Evolutionary conservation across 2,888 invertebrate genomes (phyloP), one percentile per base, ranked within the genome.

Genomic region (Gymnosoma rotundatum): DNA sequence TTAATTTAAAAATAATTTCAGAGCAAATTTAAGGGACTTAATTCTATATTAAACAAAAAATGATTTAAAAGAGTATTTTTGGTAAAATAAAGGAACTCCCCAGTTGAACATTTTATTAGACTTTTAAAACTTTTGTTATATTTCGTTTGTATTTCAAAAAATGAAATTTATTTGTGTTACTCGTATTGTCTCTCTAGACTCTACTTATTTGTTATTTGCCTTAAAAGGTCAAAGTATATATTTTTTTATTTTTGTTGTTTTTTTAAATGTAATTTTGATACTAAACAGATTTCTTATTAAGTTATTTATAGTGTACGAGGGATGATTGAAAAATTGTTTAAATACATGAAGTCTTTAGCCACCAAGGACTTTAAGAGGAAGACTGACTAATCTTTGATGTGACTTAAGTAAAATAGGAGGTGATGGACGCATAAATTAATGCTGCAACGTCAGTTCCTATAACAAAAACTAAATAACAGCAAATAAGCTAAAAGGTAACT

Each of bases 151-250:
- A 25, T 50, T 2, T 64, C 10, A 16, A 32, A 45, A 20, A 25
- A 20, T 52, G 12, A 56, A 42, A 21, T 12, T 70, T 50, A 16
- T 38, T 20, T 1, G n/a, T 52, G 18, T 20, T 50, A 18, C n/a
- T 48, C 25, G 21, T 56, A n/a, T 48, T 10, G 48, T 38, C 66
- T 58, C 52, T 78, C 9, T 45, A 18, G 61, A 70, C 25, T 63
- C 8, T 21, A 48, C 12, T 54, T 63, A 48, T 63, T 63, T 78
- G 21, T 14, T 63, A 38, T 38, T 78, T 63, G n/a, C 70, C 63
- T 52, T 21, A 67, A 60, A 76, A 76, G 67, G 76, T 52, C n/a
- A 67, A 76, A 76, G n/a, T n/a, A 6, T n/a, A 67, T 67, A 58
- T 75, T 67, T 75, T 25, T 25, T 25, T 4, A 25, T 25, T 60